Conservation (phyloP, 2,113 vertebrate species). For the Anser brachyrhynchus region DNA sequence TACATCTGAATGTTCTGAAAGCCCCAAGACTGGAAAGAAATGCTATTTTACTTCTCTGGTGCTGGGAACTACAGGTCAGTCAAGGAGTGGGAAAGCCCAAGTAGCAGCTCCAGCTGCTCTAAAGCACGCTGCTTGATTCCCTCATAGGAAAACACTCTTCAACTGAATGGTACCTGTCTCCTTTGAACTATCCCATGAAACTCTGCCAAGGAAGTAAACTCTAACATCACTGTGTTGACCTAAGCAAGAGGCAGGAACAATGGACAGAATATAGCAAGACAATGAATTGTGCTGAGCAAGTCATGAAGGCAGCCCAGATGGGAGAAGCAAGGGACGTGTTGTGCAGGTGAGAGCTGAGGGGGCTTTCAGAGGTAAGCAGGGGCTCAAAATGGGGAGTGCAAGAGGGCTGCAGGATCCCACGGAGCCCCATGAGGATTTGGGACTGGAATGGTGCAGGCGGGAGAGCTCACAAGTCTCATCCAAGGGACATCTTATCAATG, state of each 20-base stretch:
- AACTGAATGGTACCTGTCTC: neutral
- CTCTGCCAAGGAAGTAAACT: neutral
- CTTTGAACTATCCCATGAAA: neutral
- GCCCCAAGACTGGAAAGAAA: neutral
- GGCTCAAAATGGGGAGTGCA: neutral
- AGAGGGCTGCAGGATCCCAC: neutral
- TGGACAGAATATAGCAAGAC: neutral
- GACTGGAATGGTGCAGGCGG: neutral
- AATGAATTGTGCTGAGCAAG: neutral
- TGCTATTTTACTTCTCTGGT: neutral
- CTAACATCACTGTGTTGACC: neutral
- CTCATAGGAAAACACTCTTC: neutral
- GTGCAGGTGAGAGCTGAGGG: neutral
- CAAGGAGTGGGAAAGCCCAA: neutral
- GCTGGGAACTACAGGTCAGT: neutral
- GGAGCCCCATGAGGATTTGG: accelerated
- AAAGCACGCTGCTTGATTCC: neutral
- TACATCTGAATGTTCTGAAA: neutral
- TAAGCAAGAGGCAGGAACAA: neutral
- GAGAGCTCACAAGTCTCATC: neutral
- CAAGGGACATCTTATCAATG: too few species aligned
- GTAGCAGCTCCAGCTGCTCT: neutral
- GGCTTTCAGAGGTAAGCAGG: accelerated
- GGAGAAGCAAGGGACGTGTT: neutral
- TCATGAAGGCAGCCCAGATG: neutral